phyloP scores from a whole-genome alignment of 2,113 vertebrate genomes.

The Mobula birostris region DNA sequence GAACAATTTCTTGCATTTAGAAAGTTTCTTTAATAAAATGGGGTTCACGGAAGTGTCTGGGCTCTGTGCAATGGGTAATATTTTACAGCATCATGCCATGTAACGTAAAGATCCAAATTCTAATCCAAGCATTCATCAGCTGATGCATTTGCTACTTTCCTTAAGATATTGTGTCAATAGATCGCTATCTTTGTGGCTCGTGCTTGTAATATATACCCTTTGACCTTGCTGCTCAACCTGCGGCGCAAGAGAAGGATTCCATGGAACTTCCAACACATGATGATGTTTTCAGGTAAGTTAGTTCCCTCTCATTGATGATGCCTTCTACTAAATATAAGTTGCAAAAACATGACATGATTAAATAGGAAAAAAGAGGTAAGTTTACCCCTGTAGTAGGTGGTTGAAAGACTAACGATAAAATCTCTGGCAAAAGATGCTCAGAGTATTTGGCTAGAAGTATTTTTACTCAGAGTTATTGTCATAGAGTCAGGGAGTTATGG shows the following conservation, averaged over 20 bases:
- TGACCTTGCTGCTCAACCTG: constrained; percentile 74
- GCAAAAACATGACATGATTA: too few species aligned
- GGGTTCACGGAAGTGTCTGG: neutral
- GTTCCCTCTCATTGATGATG: neutral
- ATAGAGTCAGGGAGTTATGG: too few species aligned
- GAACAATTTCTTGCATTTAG: neutral
- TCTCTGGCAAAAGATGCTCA: too few species aligned
- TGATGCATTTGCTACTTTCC: constrained; percentile 48
- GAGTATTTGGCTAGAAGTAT: too few species aligned
- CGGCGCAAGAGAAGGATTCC: constrained; percentile 66
- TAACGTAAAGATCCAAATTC: neutral
- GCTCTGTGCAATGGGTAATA: neutral
- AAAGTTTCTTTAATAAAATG: neutral
- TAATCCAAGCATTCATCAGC: neutral
- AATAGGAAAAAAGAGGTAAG: too few species aligned
- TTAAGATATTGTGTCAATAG: constrained; percentile 55
- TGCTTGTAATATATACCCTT: constrained; percentile 74
- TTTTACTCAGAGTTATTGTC: too few species aligned
- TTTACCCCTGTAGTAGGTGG: too few species aligned
- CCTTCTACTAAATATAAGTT: neutral
- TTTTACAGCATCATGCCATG: neutral
- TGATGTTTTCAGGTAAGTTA: constrained; percentile 76
- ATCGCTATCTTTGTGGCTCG: constrained; percentile 70
- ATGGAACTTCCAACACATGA: constrained; percentile 69
- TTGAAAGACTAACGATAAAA: too few species aligned